Evolutionary conservation across 2,113 vertebrate genomes (phyloP).

Genomic region (Odocoileus virginianus): DNA sequence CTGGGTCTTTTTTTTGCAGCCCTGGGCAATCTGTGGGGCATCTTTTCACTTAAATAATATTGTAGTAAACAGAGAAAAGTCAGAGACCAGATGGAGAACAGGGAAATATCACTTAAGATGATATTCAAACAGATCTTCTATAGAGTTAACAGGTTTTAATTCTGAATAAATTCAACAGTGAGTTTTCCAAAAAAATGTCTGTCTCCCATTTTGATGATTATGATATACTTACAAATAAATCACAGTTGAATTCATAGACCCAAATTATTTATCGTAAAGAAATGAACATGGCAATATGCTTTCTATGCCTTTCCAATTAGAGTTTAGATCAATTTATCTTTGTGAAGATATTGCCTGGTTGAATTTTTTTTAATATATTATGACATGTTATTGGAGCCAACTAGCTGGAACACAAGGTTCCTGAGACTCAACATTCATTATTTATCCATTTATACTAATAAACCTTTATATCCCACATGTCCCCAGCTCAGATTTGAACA

Average conservation of each 20-base stretch:
- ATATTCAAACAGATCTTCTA: conserved; percentile 16
- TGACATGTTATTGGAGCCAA: conserved; percentile 66
- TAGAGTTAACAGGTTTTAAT: conserved; percentile 38
- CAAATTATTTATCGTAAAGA: conserved; percentile 70
- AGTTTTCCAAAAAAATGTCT: conserved; percentile 38
- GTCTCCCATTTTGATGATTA: conserved; percentile 59
- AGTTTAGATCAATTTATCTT: conserved; percentile 71
- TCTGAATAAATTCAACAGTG: conserved; percentile 6
- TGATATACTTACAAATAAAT: conserved; percentile 66
- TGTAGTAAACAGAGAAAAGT: conserved; percentile 5
- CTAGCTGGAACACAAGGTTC: conserved; percentile 64
- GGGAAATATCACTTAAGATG: conserved; percentile 3
- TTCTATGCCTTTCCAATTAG: conserved; percentile 76
- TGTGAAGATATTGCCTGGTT: conserved; percentile 65
- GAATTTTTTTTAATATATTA: conserved; percentile 68
- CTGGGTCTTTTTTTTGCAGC: background rate
- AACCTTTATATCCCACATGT: conserved; percentile 73
- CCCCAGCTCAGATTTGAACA: conserved; percentile 62
- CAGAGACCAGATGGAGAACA: conserved; percentile 47
- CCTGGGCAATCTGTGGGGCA: background rate
- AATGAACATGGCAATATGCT: conserved; percentile 70
- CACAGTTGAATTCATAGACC: conserved; percentile 39
- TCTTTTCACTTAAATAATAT: background rate
- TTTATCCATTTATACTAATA: conserved; percentile 79
- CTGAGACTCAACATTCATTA: conserved; percentile 67